Evolutionary conservation across 2,113 vertebrate genomes (phyloP).

Genomic region (Rhinoderma darwinii): DNA sequence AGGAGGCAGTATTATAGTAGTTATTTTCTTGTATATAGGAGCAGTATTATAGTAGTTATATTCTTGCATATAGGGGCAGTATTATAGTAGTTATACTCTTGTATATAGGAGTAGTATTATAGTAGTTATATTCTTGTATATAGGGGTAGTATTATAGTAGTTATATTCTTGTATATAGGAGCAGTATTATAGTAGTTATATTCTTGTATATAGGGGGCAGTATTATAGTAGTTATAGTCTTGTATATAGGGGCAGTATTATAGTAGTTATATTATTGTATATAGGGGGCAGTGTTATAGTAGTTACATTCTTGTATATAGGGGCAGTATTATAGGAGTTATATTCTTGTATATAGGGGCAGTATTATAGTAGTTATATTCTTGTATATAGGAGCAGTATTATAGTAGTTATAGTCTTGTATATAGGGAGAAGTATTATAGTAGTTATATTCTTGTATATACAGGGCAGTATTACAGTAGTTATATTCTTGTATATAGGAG

Average conservation of each 20-base stretch:
- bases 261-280: neutral
- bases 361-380: neutral
- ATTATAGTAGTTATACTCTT: constrained; percentile 6
- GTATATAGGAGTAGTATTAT: constrained; percentile 3
- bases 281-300: neutral
- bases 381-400: neutral
- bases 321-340: constrained; percentile 9
- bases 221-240: neutral
- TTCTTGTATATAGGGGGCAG: neutral
- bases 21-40: neutral
- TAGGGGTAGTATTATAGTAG: neutral
- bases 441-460: no score
- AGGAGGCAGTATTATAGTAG: neutral
- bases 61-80: neutral
- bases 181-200: neutral
- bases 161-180: neutral
- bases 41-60: neutral
- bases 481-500: no score
- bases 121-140: constrained; percentile 3
- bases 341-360: neutral
- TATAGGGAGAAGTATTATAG: no score
- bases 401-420: no score
- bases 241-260: neutral
- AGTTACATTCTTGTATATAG: neutral
- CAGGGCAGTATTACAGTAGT: no score